Evolutionary conservation across 2,888 invertebrate genomes (phyloP), one percentile per base, ranked within the genome.

Genomic region (Eristalis tenax): DNA sequence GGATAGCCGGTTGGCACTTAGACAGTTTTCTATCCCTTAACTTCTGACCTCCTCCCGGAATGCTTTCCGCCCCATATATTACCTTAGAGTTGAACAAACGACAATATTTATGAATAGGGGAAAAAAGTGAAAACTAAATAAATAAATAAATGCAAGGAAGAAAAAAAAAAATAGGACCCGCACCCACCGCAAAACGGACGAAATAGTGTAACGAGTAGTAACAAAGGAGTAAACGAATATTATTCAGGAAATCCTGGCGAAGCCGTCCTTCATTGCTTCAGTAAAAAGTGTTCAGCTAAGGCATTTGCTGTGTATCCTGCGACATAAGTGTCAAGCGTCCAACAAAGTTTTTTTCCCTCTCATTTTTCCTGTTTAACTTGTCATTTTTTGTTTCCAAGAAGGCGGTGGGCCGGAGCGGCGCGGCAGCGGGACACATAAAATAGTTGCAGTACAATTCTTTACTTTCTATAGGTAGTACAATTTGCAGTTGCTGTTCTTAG

Each of bases 141-240:
- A 71, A 66, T 35, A 63, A 43, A 5, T 6, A 50, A 23, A 23
- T 11, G 28, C 50, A 50, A 40, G 15, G 4, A 18, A 50, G 22
- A 26, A 50, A 38, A 40, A n/a, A 15, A 3, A 28, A 28, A 28
- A 28, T 32, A 32, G 32, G 32, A 6, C 32, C 50, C 8, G 50
- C 50, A 50, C 50, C 50, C 23, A 65, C 68, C 50, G 40, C 68
- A 74, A 69, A 82, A 69, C 63, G 64, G 38, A 66, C 63, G 63
- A 74, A 73, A 59, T 74, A 69, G 65, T 38, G 50, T 59, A 78
- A 69, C 69, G 78, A 74, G 73, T 61, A 86, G 64, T 57, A 26
- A 86, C 77, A 78, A 69, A 78, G 82, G 69, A 85, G 82, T 73
- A 77, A 82, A 78, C 77, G 85, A 86, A 86, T 86, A 82, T 86